Base-by-base conservation (phyloP, 2,797 vertebrate species). In the Pangasius larnaudii region DNA sequence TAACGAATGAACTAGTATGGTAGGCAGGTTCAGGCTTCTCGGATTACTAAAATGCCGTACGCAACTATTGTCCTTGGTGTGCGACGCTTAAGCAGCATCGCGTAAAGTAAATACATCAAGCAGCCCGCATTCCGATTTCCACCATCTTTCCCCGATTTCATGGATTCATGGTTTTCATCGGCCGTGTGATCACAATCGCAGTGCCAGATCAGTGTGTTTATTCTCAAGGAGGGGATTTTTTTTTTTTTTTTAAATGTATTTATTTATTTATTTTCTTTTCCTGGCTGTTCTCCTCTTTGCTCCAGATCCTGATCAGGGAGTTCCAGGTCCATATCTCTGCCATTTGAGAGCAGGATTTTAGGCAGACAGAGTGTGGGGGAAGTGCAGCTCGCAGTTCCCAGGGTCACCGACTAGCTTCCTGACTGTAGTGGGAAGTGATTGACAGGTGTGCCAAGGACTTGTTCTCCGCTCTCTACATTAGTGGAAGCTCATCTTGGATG, bases 381-480 rank as follows among this genome's bases (percentile, higher is more conserved):
- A 51, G 51, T 22, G 27, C 67, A 46, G 33, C 9, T 78, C 49
- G 77, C 16, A 78, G 49, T 88, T 84, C 81, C 61, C 46, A 56
- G 46, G 49, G 46, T 84, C 72, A 58, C 42, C 46, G 33, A 65
- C 18, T 24, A 49, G 67, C 13, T 59, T 53, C 22, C 39, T 65
- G 82, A 22, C 5, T 4, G 19, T 59, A 30, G 65, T 30, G 27
- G 65, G 24, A n/a, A 24, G 27, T 61, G 9, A 82, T 80, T 58
- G 16, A 71, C 65, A 33, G 58, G 46, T 67, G 30, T 33, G 24
- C 42, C 49, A 81, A 65, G 0, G 65, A 27, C 5, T 8, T 16
- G 46, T 22, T 22, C 19, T 18, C 19, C 1, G n/a, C 27, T 49
- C 67, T 30, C 10, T 51, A 22, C 19, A 2, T 24, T 67, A 16